Conservation (phyloP, 2,797 vertebrate species). For the Vipera ursinii region DNA sequence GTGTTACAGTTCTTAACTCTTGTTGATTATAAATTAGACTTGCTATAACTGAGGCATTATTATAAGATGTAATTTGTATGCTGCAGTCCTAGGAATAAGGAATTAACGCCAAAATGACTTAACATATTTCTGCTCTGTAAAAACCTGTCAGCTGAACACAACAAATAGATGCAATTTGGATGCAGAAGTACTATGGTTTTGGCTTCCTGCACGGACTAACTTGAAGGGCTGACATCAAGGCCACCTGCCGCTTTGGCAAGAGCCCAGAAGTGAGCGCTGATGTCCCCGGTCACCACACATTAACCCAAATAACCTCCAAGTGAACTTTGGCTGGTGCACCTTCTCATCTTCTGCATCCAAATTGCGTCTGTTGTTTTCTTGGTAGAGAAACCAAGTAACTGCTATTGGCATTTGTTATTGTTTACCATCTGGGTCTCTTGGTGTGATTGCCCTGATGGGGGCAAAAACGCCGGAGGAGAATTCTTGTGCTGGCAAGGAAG, state of each 20-base stretch:
- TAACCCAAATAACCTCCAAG: not conserved
- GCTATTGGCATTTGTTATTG: not conserved
- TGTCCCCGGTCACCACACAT: not conserved
- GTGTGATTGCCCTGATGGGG: not conserved
- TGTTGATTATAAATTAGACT: not conserved
- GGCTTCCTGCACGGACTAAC: not conserved
- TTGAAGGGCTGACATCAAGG: not conserved
- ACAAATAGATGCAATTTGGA: not conserved
- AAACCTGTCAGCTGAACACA: not conserved
- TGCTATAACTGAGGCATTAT: not conserved
- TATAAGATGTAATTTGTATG: not conserved
- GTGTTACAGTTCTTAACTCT: not conserved
- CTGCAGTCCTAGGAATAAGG: not conserved
- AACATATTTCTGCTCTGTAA: not conserved
- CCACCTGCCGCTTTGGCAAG: not conserved
- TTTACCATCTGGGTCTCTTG: not conserved
- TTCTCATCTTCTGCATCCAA: not conserved
- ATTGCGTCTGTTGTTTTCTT: fast-evolving
- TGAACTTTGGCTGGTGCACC: not conserved
- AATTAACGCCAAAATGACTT: not conserved
- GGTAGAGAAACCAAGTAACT: not conserved
- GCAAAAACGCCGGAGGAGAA: not conserved
- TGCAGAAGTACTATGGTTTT: not conserved
- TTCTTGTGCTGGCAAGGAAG: not conserved
- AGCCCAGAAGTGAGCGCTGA: not conserved